These are phyloP conservation scores for Neocloeon triangulifer DNA, from an alignment of 1,140 invertebrate genomes.

Conservation along the genomic window DNA sequence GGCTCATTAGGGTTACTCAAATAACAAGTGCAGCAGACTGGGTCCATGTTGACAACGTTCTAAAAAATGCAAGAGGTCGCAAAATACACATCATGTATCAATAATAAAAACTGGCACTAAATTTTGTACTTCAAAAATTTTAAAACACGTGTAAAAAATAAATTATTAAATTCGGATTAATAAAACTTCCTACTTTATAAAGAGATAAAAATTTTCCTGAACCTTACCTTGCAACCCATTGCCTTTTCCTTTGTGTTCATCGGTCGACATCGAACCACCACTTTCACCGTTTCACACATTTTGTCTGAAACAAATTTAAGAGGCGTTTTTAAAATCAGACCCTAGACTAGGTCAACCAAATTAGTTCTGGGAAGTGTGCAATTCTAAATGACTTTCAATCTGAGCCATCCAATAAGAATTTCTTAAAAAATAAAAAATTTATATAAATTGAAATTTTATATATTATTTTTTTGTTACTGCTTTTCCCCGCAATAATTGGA, in stretches of 20 bases:
- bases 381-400: too few species aligned
- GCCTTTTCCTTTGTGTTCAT: constrained; percentile 56
- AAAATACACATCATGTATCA: constrained; percentile 5
- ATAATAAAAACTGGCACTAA: too few species aligned
- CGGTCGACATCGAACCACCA: constrained; percentile 77
- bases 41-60: constrained; percentile 50
- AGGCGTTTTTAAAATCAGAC: background rate
- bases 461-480: too few species aligned
- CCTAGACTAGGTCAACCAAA: too few species aligned
- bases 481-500: too few species aligned
- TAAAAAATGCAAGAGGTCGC: constrained; percentile 19
- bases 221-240: constrained; percentile 40
- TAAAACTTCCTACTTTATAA: too few species aligned
- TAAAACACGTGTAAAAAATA: too few species aligned
- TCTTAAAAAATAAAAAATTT: constrained; percentile 1
- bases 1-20: constrained; percentile 31
- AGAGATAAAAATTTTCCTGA: too few species aligned
- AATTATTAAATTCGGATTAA: too few species aligned
- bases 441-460: background rate
- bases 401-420: too few species aligned
- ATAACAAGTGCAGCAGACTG: constrained; percentile 24
- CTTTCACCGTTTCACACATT: constrained; percentile 68
- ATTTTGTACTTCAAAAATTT: too few species aligned
- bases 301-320: constrained; percentile 2
- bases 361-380: too few species aligned